phyloP scores from a whole-genome alignment of 2,113 vertebrate genomes.

The Pedetes capensis region DNA sequence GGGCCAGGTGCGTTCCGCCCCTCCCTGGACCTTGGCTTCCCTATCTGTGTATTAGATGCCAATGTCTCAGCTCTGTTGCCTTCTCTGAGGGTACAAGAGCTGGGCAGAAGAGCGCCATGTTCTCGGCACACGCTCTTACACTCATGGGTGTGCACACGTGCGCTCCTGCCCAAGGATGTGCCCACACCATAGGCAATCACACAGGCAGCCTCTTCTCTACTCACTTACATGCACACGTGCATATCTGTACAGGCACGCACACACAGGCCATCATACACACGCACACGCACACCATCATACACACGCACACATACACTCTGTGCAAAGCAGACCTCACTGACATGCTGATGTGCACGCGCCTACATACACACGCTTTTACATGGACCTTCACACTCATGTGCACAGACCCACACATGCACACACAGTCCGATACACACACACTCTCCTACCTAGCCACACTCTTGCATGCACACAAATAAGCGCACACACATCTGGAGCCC shows the following conservation, averaged over 20 bases:
- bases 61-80: background rate
- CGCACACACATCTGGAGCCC: background rate
- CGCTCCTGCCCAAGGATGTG: background rate
- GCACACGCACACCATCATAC: too few species aligned
- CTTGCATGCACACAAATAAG: background rate
- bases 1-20: background rate
- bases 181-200: rapidly evolving
- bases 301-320: background rate
- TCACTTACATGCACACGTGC: too few species aligned
- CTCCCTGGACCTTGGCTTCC: too few species aligned
- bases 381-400: too few species aligned
- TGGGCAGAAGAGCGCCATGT: rapidly evolving
- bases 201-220: background rate
- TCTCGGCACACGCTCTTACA: background rate
- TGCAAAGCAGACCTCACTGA: too few species aligned
- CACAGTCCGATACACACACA: background rate
- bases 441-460: background rate
- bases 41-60: background rate
- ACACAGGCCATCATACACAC: rapidly evolving
- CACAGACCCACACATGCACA: background rate
- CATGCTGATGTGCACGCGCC: background rate
- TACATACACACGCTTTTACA: background rate
- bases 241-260: rapidly evolving
- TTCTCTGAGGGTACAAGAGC: background rate
- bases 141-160: background rate